Evolutionary conservation across 2,888 invertebrate species (phyloP), one percentile per base, ranked within the genome.

Genomic region (Anodontia alba): DNA sequence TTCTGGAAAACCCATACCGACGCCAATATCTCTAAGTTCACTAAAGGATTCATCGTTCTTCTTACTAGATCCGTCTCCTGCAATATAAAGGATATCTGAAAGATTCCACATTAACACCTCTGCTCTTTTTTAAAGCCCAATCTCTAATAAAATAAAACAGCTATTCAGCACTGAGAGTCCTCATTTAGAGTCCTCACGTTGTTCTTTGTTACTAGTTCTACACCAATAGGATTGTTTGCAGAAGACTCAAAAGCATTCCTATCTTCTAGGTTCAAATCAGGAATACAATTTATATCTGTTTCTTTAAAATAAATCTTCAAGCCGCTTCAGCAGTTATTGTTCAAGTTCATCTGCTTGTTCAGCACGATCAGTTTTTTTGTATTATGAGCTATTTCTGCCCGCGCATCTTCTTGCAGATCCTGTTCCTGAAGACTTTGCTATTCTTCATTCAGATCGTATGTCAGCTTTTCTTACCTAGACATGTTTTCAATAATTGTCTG

Each of bases 301-400:
- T 42, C 42, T 7, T 42, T 42, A 15, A 10, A 42, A 15, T 42
- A 7, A 42, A 10, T 42, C 42, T 42, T 15, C 7, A 42, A 15
- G 3, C 5, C 15, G 3, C 20, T 57, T 26, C 23, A 8, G 3
- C n/a, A n/a, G n/a, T n/a, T n/a, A n/a, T n/a, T 17, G 3, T 57
- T 29, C 57, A 26, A 29, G 57, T 57, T 57, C 57, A 26, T 57
- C 71, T 38, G 57, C 72, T 12, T 68, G 31, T 67, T 76, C 72
- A 15, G 20, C 38, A 54, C 71, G n/a, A n/a, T 66, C 49, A 36
- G 10, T 51, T 26, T 38, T 46, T 78, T 74, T 36, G 51, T 42
- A 31, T 69, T 78, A 31, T 73, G 70, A 15, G 78, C 74, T 29
- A 74, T 36, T 69, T 80, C 80, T 69, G 76, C 80, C 17, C 31